phyloP scores from a whole-genome alignment of 1,140 invertebrate species.

The Aphidius ervi region DNA sequence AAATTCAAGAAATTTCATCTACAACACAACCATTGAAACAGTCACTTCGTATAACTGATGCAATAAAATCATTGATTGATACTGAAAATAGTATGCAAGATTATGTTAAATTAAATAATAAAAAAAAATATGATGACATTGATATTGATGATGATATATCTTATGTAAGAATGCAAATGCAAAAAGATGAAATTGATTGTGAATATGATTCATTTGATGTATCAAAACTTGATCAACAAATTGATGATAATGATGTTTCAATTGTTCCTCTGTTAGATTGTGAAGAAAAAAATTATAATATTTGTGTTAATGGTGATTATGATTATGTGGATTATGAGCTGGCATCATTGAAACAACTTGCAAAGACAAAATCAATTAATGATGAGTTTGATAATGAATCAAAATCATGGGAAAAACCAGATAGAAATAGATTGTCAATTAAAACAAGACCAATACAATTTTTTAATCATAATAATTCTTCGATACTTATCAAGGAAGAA shows the following conservation, averaged over 20 bases:
- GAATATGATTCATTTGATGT: too few relatives aligned
- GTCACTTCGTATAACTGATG: neutral
- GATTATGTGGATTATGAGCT: neutral
- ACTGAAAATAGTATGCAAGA: slow-evolving; percentile 3
- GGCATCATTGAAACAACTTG: neutral
- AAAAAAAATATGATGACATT: too few relatives aligned
- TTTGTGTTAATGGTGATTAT: too few relatives aligned
- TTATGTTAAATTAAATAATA: too few relatives aligned
- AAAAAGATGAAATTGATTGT: too few relatives aligned
- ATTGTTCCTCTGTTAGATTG: too few relatives aligned
- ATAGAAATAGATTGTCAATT: neutral
- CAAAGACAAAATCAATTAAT: neutral
- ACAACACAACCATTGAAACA: neutral
- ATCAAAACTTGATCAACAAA: too few relatives aligned
- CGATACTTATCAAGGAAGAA: neutral
- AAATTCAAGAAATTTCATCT: too few relatives aligned
- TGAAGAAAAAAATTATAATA: too few relatives aligned
- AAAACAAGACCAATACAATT: neutral
- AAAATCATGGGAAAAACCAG: neutral
- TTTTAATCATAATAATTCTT: neutral
- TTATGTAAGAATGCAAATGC: too few relatives aligned
- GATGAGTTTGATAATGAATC: slow-evolving; percentile 3
- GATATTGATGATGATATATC: too few relatives aligned
- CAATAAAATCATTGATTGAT: slow-evolving; percentile 1
- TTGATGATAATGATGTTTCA: too few relatives aligned